These are phyloP conservation scores for Drymonia ruficornis DNA, from an alignment of 2,888 invertebrate genomes.

Conservation along the genomic window DNA sequence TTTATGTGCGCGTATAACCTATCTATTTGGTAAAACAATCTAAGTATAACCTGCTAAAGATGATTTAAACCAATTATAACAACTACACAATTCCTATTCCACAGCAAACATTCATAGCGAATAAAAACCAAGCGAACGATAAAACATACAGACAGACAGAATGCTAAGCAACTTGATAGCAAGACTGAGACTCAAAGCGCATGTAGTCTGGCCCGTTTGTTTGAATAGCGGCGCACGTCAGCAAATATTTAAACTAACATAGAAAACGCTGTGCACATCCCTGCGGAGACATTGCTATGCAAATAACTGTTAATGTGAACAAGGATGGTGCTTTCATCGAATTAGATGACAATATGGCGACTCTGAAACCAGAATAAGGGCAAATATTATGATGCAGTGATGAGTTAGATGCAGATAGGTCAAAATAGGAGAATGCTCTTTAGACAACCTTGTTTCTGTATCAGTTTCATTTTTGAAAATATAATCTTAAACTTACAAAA, in stretches of 20 bases:
- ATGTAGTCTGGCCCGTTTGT: constrained; percentile 62
- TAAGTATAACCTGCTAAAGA: not conserved
- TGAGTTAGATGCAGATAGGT: not conserved
- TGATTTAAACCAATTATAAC: not conserved
- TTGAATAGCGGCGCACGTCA: constrained; percentile 61
- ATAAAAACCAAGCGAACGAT: constrained; percentile 39
- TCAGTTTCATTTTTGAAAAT: too few relatives aligned
- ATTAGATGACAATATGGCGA: constrained; percentile 28
- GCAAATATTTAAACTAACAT: constrained; percentile 72
- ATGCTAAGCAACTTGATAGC: constrained; percentile 46
- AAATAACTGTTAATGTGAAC: constrained; percentile 59
- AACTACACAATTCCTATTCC: not conserved
- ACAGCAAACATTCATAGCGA: constrained; percentile 32
- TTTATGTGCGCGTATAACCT: too few relatives aligned
- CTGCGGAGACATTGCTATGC: constrained; percentile 47
- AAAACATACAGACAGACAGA: constrained; percentile 46
- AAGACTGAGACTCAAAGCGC: constrained; percentile 52
- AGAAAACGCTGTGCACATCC: constrained; percentile 59
- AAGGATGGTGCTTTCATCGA: constrained; percentile 42
- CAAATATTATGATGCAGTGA: not conserved
- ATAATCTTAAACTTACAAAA: too few relatives aligned
- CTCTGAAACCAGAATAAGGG: not conserved
- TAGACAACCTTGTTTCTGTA: too few relatives aligned
- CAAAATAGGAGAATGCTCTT: too few relatives aligned
- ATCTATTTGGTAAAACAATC: too few relatives aligned